Evolutionary conservation across 2,888 invertebrate genomes (phyloP), one percentile per base, ranked within the genome.

Genomic region (Keiferia lycopersicella): DNA sequence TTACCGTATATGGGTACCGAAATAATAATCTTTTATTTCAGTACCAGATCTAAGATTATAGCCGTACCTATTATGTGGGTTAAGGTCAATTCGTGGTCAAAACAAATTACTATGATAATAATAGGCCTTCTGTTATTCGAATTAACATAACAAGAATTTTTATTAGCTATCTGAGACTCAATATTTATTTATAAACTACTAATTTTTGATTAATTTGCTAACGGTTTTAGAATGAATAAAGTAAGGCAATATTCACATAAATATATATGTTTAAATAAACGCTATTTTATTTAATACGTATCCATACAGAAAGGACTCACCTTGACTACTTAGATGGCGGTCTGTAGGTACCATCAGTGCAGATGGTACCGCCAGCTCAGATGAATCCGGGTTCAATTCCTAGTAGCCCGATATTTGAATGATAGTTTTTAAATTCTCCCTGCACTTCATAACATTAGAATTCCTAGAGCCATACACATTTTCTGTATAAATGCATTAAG

Each of bases 41-140:
- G n/a, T 41, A 3, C 41, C 41, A 16, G 16, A 45, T 53, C 14
- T 22, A 26, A 53, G 22, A 53, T 53, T 22, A 53, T 26, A 26
- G 22, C 51, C 20, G 50, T 26, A 22, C 26, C 51, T n/a, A 26
- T 14, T 53, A 53, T 34, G 4, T 56, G 30, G 56, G 56, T 56
- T 30, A 34, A 56, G 56, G 56, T 34, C 34, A 56, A n/a, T 26
- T 18, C n/a, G 34, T 34, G 56, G 56, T 34, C 34, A 56, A 56
- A 56, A 34, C 56, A 34, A 34, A n/a, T 16, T 12, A n/a, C n/a
- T n/a, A 26, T 18, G n/a, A 10, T 7, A 34, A 56, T 34, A 16
- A 10, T 56, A 30, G 30, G 34, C 34, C 56, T 34, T 30, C 56
- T 56, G 56, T 16, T 30, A 34, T 34, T 34, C 0, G 16, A 26